Evolutionary conservation across 1,140 invertebrate species (phyloP).

Genomic region (Globodera rostochiensis): DNA sequence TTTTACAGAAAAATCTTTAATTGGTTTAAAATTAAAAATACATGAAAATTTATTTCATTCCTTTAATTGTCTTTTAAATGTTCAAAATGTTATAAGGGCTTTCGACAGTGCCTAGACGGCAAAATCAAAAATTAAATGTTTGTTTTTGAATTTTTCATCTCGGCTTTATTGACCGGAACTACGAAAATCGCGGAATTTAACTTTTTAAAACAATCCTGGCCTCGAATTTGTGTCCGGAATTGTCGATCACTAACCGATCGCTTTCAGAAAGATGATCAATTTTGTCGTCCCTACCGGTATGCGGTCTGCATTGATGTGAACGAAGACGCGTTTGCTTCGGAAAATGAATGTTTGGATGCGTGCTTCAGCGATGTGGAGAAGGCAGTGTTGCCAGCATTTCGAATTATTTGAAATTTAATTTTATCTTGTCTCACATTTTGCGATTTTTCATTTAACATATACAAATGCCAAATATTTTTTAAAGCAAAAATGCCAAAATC

Average conservation of each 20-base stretch:
- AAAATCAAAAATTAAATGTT: too few species aligned
- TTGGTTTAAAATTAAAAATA: too few species aligned
- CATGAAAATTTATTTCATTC: too few species aligned
- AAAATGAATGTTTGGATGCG: conserved; percentile 26
- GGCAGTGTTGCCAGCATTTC: conserved; percentile 20
- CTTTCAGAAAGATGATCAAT: conserved; percentile 38
- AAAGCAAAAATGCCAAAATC: neutral
- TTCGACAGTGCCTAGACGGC: too few species aligned
- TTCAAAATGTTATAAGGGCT: too few species aligned
- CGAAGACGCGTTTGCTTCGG: conserved; percentile 20
- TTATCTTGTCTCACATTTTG: neutral
- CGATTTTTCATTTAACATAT: neutral
- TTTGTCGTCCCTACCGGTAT: conserved; percentile 34
- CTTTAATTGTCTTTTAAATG: too few species aligned
- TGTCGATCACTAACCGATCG: neutral
- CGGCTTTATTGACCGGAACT: too few species aligned
- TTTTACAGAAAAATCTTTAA: too few species aligned
- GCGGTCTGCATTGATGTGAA: conserved; percentile 22
- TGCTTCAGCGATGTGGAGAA: conserved; percentile 35
- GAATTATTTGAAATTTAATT: conserved; percentile 26
- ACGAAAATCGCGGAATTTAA: too few species aligned
- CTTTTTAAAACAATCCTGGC: too few species aligned
- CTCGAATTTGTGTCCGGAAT: too few species aligned
- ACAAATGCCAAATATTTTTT: neutral
- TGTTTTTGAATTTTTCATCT: too few species aligned